phyloP scores from a whole-genome alignment of 2,888 invertebrate species.

The Dryobotodes eremita region DNA sequence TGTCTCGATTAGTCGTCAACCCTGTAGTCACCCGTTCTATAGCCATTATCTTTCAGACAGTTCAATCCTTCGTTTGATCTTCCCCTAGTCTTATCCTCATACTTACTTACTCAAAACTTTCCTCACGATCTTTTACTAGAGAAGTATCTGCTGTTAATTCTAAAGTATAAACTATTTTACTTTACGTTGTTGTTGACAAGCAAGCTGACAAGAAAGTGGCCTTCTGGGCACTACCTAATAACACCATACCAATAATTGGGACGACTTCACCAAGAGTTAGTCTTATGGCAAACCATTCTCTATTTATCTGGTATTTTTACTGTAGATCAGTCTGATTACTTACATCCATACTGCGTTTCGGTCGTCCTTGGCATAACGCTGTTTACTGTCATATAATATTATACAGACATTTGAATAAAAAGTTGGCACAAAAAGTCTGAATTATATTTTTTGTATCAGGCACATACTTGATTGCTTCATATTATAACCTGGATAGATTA shows the following conservation, averaged over 20 bases:
- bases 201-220: no score
- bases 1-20: no score
- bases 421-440: background rate
- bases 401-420: background rate
- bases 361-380: background rate
- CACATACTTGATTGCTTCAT: background rate
- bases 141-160: background rate
- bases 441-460: background rate
- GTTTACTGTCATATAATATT: background rate
- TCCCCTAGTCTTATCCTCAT: no score
- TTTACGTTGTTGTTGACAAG: background rate
- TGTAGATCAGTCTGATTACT: background rate
- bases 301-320: no score
- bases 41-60: no score
- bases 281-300: background rate
- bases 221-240: background rate
- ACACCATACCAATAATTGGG: background rate
- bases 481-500: background rate
- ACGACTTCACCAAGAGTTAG: background rate
- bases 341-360: background rate
- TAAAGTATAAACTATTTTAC: background rate
- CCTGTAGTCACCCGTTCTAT: no score
- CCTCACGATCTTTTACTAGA: no score
- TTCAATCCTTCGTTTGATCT: no score
- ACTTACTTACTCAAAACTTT: no score